Percentiles rank a stretch among this genome's conserved stretches.
These are phyloP conservation scores for Xenentodon cancila DNA, from an alignment of 2,797 vertebrate genomes.

Conservation along the genomic window DNA sequence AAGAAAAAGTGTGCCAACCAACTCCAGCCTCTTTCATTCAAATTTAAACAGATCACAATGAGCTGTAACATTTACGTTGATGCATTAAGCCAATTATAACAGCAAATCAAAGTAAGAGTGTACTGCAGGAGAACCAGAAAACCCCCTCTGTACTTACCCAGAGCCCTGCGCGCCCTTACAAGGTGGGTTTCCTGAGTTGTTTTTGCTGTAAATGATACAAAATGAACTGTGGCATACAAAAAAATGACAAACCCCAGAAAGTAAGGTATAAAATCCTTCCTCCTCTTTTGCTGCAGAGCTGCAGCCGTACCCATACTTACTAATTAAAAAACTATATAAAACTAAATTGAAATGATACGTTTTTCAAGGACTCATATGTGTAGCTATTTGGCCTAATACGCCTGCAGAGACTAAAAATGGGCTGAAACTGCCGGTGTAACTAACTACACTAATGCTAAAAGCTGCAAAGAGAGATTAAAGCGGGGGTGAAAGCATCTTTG, in stretches of 20 bases:
- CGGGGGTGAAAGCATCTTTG: conserved; percentile 51
- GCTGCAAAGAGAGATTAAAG: conserved; percentile 49
- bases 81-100: background rate
- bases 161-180: conserved; percentile 72
- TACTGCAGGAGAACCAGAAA: background rate
- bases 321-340: conserved; percentile 16
- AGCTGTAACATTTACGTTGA: conserved; percentile 1
- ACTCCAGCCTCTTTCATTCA: background rate
- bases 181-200: conserved; percentile 31
- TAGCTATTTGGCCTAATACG: conserved; percentile 6
- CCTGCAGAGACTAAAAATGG: background rate
- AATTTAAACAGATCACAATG: background rate
- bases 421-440: conserved; percentile 32
- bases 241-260: conserved; percentile 76
- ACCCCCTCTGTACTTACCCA: conserved; percentile 67
- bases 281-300: conserved; percentile 63
- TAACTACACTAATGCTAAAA: conserved; percentile 57
- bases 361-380: conserved; percentile 43
- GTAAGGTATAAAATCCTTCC: conserved; percentile 77
- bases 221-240: conserved; percentile 73
- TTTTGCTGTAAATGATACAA: conserved; percentile 67
- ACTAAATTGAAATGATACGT: conserved; percentile 15
- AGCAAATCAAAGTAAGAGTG: background rate
- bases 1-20: background rate
- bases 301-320: conserved; percentile 45